A percentile compares a stretch with the other conserved stretches of the same genome.
These are phyloP conservation scores for Biston betularia DNA, from an alignment of 2,888 invertebrate species.

Conservation along the genomic window DNA sequence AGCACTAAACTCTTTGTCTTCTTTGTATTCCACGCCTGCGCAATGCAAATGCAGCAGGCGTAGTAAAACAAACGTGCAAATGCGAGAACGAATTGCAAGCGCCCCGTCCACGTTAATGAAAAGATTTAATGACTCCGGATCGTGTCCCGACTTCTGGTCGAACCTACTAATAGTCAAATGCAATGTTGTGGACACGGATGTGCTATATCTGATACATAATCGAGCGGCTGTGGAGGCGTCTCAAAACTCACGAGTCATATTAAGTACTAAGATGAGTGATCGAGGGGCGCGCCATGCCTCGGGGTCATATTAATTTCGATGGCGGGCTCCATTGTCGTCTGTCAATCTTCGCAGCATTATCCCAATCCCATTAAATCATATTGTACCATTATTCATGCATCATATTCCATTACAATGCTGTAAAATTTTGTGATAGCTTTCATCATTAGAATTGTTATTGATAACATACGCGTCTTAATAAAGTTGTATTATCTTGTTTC, in stretches of 20 bases:
- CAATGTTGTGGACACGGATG: slow-evolving; percentile 34
- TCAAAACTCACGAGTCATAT: slow-evolving; percentile 51
- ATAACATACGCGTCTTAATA: slow-evolving; percentile 21
- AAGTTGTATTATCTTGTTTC: slow-evolving; percentile 66
- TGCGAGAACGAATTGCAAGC: slow-evolving; percentile 51
- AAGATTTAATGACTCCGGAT: slow-evolving; percentile 37
- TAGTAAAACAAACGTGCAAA: slow-evolving; percentile 52
- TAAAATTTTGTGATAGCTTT: slow-evolving; percentile 6
- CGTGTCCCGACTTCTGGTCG: slow-evolving; percentile 21
- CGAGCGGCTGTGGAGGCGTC: slow-evolving; percentile 53
- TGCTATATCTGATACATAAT: slow-evolving; percentile 28
- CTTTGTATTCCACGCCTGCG: slow-evolving; percentile 58
- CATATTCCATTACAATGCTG: slow-evolving; percentile 19
- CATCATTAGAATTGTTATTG: slow-evolving; percentile 12
- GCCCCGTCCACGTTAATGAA: slow-evolving; percentile 34
- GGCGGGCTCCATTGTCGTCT: slow-evolving; percentile 58
- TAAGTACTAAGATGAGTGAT: slow-evolving; percentile 59
- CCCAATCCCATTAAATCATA: slow-evolving; percentile 23
- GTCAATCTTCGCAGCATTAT: slow-evolving; percentile 41
- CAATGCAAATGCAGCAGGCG: slow-evolving; percentile 53
- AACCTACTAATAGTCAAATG: slow-evolving; percentile 9
- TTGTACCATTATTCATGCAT: slow-evolving; percentile 20
- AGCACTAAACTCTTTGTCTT: slow-evolving; percentile 56
- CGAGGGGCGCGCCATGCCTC: slow-evolving; percentile 52
- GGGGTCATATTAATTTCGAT: slow-evolving; percentile 64